phyloP scores from a whole-genome alignment of 2,888 invertebrate genomes.

The Papilio elwesi region DNA sequence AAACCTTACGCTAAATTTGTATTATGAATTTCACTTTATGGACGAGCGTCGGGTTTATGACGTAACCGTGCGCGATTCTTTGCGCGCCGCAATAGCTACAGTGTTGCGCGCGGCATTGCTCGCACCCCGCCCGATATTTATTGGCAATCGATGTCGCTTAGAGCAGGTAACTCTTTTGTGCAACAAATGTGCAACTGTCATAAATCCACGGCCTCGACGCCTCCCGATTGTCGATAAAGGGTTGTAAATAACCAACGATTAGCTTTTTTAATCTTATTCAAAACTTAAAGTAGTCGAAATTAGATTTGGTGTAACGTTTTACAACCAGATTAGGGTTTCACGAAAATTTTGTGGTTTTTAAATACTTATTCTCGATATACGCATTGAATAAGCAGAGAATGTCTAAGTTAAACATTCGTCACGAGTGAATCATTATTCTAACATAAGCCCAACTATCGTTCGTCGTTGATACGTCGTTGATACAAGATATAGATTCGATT shows the following conservation, averaged over 20 bases:
- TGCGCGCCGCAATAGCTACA: conserved; percentile 59
- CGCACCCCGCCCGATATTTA: conserved; percentile 74
- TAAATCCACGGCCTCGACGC: conserved; percentile 71
- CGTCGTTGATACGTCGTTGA: neutral
- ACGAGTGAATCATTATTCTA: neutral
- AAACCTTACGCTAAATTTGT: conserved; percentile 77
- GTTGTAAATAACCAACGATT: conserved; percentile 78
- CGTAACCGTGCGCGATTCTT: conserved; percentile 60
- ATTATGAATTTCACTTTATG: conserved; percentile 75
- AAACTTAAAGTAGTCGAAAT: conserved; percentile 70
- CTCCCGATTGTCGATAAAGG: conserved; percentile 74
- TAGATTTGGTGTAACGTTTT: conserved; percentile 66
- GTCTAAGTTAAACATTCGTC: neutral
- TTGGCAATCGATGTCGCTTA: conserved; percentile 80
- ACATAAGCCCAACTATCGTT: neutral
- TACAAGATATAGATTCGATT: conserved; percentile 19
- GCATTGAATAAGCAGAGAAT: neutral
- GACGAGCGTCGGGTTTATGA: conserved; percentile 59
- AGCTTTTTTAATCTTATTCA: conserved; percentile 68
- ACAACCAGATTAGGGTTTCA: conserved; percentile 62
- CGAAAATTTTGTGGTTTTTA: conserved; percentile 44
- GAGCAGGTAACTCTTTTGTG: conserved; percentile 76
- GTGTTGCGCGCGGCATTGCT: conserved; percentile 74
- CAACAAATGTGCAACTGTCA: conserved; percentile 61
- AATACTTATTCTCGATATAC: conserved; percentile 8